Evolutionary conservation across 2,113 vertebrate genomes (phyloP).

Genomic region (Camelus bactrianus): DNA sequence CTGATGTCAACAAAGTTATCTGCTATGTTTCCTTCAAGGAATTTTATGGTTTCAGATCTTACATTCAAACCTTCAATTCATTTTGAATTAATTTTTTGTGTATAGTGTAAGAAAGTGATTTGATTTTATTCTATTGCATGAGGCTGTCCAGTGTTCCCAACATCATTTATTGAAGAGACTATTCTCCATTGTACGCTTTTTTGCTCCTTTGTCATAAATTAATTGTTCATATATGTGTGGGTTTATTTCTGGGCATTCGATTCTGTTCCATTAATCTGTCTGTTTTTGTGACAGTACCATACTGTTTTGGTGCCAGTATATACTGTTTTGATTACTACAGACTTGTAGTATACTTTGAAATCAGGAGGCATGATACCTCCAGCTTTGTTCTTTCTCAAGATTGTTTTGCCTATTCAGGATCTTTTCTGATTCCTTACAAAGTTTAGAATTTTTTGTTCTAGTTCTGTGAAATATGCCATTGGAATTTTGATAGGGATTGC

Average conservation of each 20-base stretch:
- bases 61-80: neutral
- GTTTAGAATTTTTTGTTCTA: neutral
- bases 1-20: neutral
- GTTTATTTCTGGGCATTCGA: neutral
- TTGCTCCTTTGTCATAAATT: neutral
- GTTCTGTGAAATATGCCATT: neutral
- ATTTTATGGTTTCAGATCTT: neutral
- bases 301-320: neutral
- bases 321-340: neutral
- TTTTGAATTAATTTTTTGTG: neutral
- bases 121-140: neutral
- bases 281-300: neutral
- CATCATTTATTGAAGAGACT: neutral
- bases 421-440: neutral
- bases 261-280: neutral
- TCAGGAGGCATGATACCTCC: neutral
- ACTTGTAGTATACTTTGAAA: neutral
- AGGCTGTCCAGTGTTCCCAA: neutral
- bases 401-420: neutral
- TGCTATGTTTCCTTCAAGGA: neutral
- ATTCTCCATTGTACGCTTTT: neutral
- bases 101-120: neutral
- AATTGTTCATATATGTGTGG: neutral
- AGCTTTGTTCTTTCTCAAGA: neutral
- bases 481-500: neutral